Percentiles rank a stretch among this genome's conserved stretches.
Evolutionary conservation across 64 coral and sea anemone species (phyloP).

Genomic region (Platygyra sinensis): DNA sequence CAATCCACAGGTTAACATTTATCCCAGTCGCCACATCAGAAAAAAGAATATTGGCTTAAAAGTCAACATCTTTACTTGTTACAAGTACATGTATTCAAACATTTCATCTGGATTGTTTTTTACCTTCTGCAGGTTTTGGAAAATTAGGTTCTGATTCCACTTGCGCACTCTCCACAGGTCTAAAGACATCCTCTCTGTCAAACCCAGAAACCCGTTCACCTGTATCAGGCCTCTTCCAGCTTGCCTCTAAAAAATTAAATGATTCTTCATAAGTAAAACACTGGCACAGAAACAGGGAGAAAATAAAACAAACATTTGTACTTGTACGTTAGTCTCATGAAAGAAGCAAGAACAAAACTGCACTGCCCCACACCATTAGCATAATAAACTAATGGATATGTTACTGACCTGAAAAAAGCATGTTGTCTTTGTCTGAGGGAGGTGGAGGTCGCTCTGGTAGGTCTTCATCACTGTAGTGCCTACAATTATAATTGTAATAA

Average conservation of each 20-base stretch:
- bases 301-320: background rate
- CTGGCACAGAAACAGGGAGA: background rate
- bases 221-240: constrained; percentile 47
- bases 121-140: constrained; percentile 44
- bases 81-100: too few species aligned
- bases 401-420: constrained; percentile 34
- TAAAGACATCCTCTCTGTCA: constrained; percentile 19
- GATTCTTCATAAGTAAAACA: background rate
- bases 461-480: constrained; percentile 56
- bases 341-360: background rate
- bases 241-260: background rate
- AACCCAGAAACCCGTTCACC: constrained; percentile 6
- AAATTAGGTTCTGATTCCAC: constrained; percentile 22
- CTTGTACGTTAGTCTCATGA: background rate
- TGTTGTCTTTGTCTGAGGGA: constrained; percentile 1
- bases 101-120: background rate
- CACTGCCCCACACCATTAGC: background rate
- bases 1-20: too few species aligned
- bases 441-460: constrained; percentile 34
- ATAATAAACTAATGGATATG: too few species aligned
- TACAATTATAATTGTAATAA: background rate
- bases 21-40: too few species aligned
- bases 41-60: too few species aligned
- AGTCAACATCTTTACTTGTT: too few species aligned
- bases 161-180: background rate